Evolutionary conservation across 2,888 invertebrate species (phyloP), one percentile per base, ranked within the genome.

Genomic region (Sepioteuthis lessoniana): DNA sequence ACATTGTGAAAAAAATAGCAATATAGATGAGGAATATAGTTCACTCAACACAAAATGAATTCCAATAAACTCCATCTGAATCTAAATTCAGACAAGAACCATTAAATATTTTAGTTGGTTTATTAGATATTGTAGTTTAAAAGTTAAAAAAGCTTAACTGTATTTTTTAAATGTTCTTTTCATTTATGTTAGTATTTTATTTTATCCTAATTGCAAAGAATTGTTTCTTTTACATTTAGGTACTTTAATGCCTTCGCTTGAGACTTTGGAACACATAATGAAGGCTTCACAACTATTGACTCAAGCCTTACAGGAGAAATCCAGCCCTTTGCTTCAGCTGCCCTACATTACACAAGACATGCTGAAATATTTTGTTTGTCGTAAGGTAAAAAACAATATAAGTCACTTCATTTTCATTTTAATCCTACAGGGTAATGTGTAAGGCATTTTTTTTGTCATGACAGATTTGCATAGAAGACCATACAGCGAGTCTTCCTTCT

Each of bases 241-340:
- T 25, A 95, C 95, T 93, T 95, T 96, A 94, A 95, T 96, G 95
- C 97, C 97, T 8, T 95, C 97, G 19, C 98, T 99, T 96, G 99
- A 99, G 97, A 99, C 99, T 5, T 98, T 99, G 95, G 99, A 99
- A 97, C 99, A 99, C 97, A 98, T 99, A 96, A 99, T 99, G 99
- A 99, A 99, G 97, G 97, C 99, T 94, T 98, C 98, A 94, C 99
- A 99, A 76, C 99, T 99, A 99, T 98, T 99, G 94, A 99, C 99
- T 7, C 99, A 99, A 98, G 99, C 98, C 0, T 97, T 99, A 94
- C 99, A 99, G 99, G 99, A 99, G 96, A 98, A 98, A 97, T 99
- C 99, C 97, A 99, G 98, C 95, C 99, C 99, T 0, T 97, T 99
- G 47, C 98, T 99, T 31, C 99, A 99, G 97, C 97, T 99, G 95